Evolutionary conservation across 2,888 invertebrate genomes (phyloP), one percentile per base, ranked within the genome.

Genomic region (Hypomecis atomaria): DNA sequence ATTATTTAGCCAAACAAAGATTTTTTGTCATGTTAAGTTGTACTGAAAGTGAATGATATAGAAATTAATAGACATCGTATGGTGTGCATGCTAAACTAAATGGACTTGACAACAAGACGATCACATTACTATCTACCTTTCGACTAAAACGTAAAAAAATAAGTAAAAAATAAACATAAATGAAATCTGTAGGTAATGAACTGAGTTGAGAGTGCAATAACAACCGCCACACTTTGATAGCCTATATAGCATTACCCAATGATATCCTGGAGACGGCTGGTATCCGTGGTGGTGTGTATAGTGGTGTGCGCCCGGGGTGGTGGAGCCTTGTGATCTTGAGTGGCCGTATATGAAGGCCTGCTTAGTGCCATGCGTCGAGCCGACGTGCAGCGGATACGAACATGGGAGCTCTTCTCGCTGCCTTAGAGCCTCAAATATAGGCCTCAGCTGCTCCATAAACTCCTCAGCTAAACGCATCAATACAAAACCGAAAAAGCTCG

Each of bases 361-460:
- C 87, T 93, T 93, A 83, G 93, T 93, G 93, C 94, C 89, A 92
- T 94, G 90, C 90, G 94, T 92, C 85, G 94, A 90, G 88, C 95
- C 95, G 95, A 97, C 96, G 94, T 97, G 97, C 91, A 97, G 96
- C 84, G 97, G 97, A 93, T 97, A 97, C 85, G 97, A 97, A 94
- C 97, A 97, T 87, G 97, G 97, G 82, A 97, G 95, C 93, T 97
- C 97, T 93, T 97, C 97, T 89, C 96, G 96, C 90, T 97, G 97
- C 88, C 98, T 95, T 89, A 98, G 95, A 93, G 96, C 96, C 94
- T 98, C 97, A 95, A 98, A 98, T 94, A 98, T 97, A 87, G 98
- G 98, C 96, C 96, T 97, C 96, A 98, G 95, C 94, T 98, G 97
- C 94, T 96, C 97, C 96, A 98, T 95, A 94, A 98, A 97, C 95